Evolutionary conservation across 2,113 vertebrate genomes (phyloP).

Genomic region (Sphyrna mokarran): DNA sequence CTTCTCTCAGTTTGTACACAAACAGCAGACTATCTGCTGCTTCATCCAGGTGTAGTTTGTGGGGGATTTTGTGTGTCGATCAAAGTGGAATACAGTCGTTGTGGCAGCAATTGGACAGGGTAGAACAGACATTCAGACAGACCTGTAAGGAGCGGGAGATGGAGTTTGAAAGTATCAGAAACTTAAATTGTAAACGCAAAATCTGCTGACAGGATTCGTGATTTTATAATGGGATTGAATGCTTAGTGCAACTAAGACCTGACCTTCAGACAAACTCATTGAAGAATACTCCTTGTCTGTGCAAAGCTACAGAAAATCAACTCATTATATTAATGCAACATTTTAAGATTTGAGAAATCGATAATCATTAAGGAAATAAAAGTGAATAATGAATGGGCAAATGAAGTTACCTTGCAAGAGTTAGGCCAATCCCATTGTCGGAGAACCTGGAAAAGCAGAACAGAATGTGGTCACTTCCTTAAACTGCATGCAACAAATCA

Average conservation of each 20-base stretch:
- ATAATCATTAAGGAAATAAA: too few relatives aligned
- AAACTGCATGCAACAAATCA: not conserved
- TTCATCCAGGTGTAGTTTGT: not conserved
- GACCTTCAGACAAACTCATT: not conserved
- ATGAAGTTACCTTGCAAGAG: slow-evolving; percentile 44
- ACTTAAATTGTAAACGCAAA: too few relatives aligned
- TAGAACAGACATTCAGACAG: not conserved
- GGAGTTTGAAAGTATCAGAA: not conserved
- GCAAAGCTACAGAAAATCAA: not conserved
- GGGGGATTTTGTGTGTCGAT: not conserved
- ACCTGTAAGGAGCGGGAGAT: not conserved
- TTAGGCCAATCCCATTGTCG: slow-evolving; percentile 48
- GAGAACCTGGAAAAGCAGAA: slow-evolving; percentile 43
- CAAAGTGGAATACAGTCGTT: not conserved
- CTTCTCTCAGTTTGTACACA: not conserved
- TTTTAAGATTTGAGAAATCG: not conserved
- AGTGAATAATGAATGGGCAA: slow-evolving; percentile 4
- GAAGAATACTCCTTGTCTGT: not conserved
- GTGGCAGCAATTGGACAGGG: not conserved
- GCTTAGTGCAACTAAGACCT: not conserved
- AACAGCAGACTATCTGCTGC: not conserved
- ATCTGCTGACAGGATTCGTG: not conserved
- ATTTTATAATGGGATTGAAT: not conserved
- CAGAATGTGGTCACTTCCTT: not conserved
- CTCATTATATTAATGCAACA: too few relatives aligned